A percentile compares a stretch with the other conserved stretches of the same genome.
Conservation (phyloP, 2,797 vertebrate genomes). For the Prunella strophiata region DNA sequence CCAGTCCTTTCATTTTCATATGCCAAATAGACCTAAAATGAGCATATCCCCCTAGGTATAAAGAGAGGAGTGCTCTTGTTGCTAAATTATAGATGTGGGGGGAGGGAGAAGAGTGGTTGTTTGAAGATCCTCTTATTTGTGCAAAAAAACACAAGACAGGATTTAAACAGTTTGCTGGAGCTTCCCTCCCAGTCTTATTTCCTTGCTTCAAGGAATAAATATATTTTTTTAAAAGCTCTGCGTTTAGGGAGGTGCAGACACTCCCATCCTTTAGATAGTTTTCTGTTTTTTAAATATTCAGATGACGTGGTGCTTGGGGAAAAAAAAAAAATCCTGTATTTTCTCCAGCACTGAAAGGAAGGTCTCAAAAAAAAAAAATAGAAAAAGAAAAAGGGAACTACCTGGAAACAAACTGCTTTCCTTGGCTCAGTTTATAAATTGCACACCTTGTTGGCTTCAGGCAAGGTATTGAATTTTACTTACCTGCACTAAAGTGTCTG, state of each 20-base stretch:
- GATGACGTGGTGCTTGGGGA: neutral
- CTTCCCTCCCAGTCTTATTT: neutral
- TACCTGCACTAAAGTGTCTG: neutral
- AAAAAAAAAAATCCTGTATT: neutral
- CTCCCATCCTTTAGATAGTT: neutral
- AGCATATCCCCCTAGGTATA: constrained; percentile 27
- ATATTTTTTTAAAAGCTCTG: neutral
- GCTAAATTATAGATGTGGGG: neutral
- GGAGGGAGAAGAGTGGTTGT: neutral
- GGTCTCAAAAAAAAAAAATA: accelerated
- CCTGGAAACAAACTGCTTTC: neutral
- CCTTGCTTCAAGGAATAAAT: neutral
- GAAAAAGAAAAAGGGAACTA: accelerated
- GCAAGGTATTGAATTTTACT: neutral
- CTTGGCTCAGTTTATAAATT: neutral
- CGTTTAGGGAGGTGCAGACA: neutral
- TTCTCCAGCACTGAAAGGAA: neutral
- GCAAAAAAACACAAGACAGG: neutral
- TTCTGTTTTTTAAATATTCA: neutral
- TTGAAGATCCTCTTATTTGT: neutral
- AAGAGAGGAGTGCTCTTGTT: constrained; percentile 20
- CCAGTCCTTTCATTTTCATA: constrained; percentile 58
- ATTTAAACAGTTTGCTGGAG: neutral
- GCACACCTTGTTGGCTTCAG: neutral
- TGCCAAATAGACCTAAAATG: constrained; percentile 24